Percentiles rank a stretch among this genome's conserved stretches.
phyloP scores from a whole-genome alignment of 2,113 vertebrate genomes.

The Euleptes europaea region DNA sequence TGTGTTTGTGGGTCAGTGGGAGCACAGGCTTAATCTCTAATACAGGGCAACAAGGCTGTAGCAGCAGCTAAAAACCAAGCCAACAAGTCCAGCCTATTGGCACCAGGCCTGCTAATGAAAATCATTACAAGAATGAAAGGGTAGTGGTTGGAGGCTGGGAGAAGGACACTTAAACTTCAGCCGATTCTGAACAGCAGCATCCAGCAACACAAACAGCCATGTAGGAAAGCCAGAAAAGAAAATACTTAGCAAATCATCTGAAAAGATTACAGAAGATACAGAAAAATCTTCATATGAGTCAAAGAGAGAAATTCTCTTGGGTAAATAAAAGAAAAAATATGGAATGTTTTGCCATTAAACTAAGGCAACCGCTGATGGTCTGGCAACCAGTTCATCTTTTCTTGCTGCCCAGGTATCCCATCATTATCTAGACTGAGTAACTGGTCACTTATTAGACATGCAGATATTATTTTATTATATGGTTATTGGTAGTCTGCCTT shows the following conservation, averaged over 20 bases:
- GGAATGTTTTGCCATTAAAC: neutral
- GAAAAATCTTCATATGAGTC: neutral
- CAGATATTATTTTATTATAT: neutral
- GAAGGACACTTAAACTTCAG: neutral
- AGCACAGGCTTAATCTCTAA: neutral
- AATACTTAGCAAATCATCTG: neutral
- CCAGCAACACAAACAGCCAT: neutral
- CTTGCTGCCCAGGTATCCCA: neutral
- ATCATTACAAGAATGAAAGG: neutral
- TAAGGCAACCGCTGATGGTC: neutral
- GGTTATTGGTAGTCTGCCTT: too few species aligned
- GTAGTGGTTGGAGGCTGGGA: neutral
- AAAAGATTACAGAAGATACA: neutral
- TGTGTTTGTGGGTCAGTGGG: neutral
- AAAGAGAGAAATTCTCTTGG: neutral
- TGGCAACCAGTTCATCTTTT: neutral
- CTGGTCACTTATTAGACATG: neutral
- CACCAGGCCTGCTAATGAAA: neutral
- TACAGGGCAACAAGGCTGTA: neutral
- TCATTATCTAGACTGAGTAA: neutral
- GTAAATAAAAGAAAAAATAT: neutral
- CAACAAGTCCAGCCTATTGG: neutral
- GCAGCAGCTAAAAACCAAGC: neutral
- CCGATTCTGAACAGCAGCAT: neutral
- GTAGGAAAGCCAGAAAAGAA: neutral